A percentile compares a stretch with the other conserved stretches of the same genome.
Conservation (phyloP, 2,888 invertebrate species). For the Phania funesta region DNA sequence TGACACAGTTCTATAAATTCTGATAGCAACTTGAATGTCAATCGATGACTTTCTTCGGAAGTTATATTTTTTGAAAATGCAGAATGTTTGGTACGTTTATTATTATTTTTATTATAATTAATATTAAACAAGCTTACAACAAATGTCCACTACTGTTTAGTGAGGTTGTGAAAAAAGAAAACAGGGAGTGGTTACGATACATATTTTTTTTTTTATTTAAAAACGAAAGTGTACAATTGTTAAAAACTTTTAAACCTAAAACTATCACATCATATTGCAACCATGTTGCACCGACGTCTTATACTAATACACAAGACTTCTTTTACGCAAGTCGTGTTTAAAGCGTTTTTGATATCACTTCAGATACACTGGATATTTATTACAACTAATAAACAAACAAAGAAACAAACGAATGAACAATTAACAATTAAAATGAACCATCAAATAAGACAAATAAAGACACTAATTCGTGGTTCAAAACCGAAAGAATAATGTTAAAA, state of each 20-base stretch:
- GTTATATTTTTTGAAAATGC: no score
- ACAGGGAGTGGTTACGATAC: slow-evolving; percentile 58
- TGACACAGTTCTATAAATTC: no score
- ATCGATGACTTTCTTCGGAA: no score
- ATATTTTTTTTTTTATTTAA: slow-evolving; percentile 38
- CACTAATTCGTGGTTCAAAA: slow-evolving; percentile 33
- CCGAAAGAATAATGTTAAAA: slow-evolving; percentile 13
- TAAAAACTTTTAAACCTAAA: slow-evolving; percentile 30
- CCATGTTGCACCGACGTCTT: slow-evolving; percentile 14
- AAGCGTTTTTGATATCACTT: slow-evolving; percentile 4
- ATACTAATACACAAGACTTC: not conserved
- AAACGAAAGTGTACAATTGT: slow-evolving; percentile 63
- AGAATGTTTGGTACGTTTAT: no score
- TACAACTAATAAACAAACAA: slow-evolving; percentile 30
- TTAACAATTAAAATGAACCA: slow-evolving; percentile 12
- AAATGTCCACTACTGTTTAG: slow-evolving; percentile 17
- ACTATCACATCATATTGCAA: slow-evolving; percentile 23
- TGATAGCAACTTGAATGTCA: no score
- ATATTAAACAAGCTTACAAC: slow-evolving; percentile 2
- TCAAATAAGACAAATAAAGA: slow-evolving; percentile 28
- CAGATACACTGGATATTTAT: slow-evolving; percentile 20
- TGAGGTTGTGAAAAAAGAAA: slow-evolving; percentile 7
- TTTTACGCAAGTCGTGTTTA: not conserved
- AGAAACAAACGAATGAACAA: slow-evolving; percentile 22
- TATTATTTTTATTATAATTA: not conserved